A percentile compares a stretch with the other conserved stretches of the same genome.
phyloP scores from a whole-genome alignment of 2,113 vertebrate species.

The Macrotus californicus region DNA sequence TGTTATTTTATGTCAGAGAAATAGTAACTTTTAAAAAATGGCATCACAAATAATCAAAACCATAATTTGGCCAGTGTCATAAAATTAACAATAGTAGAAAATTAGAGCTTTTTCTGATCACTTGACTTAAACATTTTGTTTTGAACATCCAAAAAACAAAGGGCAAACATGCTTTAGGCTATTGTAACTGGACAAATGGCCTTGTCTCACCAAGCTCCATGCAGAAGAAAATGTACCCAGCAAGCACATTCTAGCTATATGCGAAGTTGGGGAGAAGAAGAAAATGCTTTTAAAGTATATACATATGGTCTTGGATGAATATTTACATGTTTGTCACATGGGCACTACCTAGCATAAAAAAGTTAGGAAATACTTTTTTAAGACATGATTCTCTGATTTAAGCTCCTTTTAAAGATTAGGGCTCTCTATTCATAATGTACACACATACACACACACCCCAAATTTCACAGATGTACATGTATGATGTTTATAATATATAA shows the following conservation, averaged over 20 bases:
- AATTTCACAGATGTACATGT: background rate
- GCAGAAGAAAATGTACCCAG: slow-evolving; percentile 78
- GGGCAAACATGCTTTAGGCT: slow-evolving; percentile 83
- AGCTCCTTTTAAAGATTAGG: slow-evolving; percentile 60
- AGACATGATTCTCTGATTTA: slow-evolving; percentile 59
- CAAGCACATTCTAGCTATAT: slow-evolving; percentile 78
- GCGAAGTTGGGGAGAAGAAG: slow-evolving; percentile 73
- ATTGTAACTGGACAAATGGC: slow-evolving; percentile 77
- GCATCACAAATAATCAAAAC: slow-evolving; percentile 44
- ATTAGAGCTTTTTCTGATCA: slow-evolving; percentile 67
- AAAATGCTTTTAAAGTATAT: slow-evolving; percentile 79
- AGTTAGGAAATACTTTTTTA: slow-evolving; percentile 63
- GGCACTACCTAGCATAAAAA: slow-evolving; percentile 71
- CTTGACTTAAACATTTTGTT: slow-evolving; percentile 60
- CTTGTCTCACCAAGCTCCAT: slow-evolving; percentile 76
- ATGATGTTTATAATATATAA: slow-evolving; percentile 12
- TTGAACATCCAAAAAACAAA: slow-evolving; percentile 80
- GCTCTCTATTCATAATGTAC: slow-evolving; percentile 56
- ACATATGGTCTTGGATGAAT: slow-evolving; percentile 75
- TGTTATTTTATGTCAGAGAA: slow-evolving; percentile 50
- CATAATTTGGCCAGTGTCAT: slow-evolving; percentile 40
- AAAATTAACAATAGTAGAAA: slow-evolving; percentile 75
- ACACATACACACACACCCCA: background rate
- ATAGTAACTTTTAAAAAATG: slow-evolving; percentile 9
- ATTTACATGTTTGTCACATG: slow-evolving; percentile 78